phyloP scores from a whole-genome alignment of 2,113 vertebrate genomes.

The Triplophysa rosa region DNA sequence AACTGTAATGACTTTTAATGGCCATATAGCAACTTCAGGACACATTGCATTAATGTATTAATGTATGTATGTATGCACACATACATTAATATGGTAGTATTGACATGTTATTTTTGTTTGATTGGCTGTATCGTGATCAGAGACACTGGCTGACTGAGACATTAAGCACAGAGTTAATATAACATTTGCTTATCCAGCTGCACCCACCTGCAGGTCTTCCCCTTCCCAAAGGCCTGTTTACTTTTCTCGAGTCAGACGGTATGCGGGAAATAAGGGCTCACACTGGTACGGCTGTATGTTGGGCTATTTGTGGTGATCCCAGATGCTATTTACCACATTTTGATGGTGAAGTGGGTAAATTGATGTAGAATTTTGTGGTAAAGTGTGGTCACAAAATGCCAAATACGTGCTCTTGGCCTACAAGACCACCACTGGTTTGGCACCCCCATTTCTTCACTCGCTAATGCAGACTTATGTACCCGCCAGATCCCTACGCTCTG shows the following conservation, averaged over 20 bases:
- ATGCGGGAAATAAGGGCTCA: conserved; percentile 29
- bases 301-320: conserved; percentile 62
- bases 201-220: conserved; percentile 44
- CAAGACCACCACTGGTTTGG: no score
- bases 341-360: background rate
- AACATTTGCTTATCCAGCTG: conserved; percentile 80
- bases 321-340: conserved; percentile 49
- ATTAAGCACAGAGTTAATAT: background rate
- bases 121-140: background rate
- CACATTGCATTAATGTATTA: no score
- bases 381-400: no score
- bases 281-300: conserved; percentile 53
- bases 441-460: no score
- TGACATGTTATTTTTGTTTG: conserved; percentile 10
- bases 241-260: conserved; percentile 62
- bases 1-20: no score
- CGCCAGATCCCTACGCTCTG: no score
- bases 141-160: background rate
- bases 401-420: no score
- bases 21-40: no score
- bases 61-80: no score
- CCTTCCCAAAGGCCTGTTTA: conserved; percentile 47
- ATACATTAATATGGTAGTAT: no score
- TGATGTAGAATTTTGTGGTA: no score
- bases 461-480: no score